Evolutionary conservation across 2,113 vertebrate genomes (phyloP).

Genomic region (Channa argus): DNA sequence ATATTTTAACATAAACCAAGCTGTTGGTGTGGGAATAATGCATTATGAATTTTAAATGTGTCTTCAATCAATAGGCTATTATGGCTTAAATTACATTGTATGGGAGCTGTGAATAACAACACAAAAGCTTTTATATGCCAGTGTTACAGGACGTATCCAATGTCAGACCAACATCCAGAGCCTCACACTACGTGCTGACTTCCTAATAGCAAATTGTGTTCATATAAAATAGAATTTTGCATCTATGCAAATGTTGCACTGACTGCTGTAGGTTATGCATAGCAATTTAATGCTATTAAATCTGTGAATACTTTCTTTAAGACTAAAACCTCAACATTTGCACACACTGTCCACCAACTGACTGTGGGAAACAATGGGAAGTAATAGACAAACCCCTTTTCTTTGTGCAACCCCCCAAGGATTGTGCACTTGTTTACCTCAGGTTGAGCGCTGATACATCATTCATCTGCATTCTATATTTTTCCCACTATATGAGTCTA

Average conservation of each 20-base stretch:
- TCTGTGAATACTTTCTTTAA: neutral
- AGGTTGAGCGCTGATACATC: conserved; percentile 1
- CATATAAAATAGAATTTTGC: no score
- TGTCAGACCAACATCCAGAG: conserved; percentile 5
- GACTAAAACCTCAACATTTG: neutral
- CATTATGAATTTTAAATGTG: conserved; percentile 20
- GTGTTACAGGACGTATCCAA: conserved; percentile 26
- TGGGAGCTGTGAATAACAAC: conserved; percentile 24
- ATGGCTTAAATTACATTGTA: conserved; percentile 18
- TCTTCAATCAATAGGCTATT: conserved; percentile 21
- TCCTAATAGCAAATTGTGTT: no score
- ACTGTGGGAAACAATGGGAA: neutral
- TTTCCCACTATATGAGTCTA: conserved; percentile 16
- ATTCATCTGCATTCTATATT: conserved; percentile 39
- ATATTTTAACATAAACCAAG: conserved; percentile 11
- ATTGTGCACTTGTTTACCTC: conserved; percentile 17
- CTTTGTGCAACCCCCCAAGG: neutral
- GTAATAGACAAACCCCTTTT: neutral
- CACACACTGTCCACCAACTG: neutral
- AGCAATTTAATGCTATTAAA: neutral
- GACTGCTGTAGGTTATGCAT: neutral
- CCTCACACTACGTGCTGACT: neutral
- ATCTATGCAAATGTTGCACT: no score
- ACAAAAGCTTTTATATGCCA: neutral
- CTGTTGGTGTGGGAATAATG: conserved; percentile 17